Percentiles rank a stretch among this genome's conserved stretches.
Conservation (phyloP, 2,113 vertebrate genomes). For the Synchiropus splendidus region DNA sequence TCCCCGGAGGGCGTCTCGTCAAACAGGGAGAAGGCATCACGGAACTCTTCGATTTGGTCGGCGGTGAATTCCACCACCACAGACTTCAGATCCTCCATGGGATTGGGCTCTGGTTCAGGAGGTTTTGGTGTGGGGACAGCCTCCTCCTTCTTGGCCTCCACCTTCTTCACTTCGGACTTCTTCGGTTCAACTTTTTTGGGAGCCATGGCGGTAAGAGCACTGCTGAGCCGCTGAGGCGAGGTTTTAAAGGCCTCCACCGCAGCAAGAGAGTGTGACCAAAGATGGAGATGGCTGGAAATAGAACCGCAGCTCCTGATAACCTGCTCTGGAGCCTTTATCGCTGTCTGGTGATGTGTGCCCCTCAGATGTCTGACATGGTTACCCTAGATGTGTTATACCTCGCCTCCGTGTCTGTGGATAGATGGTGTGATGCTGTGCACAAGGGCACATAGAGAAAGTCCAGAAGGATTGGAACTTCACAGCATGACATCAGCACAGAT, state of each 20-base stretch:
- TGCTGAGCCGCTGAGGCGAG: fast-evolving
- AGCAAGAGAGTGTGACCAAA: constrained; percentile 19
- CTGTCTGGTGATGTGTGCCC: neutral
- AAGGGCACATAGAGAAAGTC: too few species aligned
- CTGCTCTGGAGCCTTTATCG: neutral
- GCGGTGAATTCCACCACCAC: constrained; percentile 69
- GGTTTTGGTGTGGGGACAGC: constrained; percentile 31
- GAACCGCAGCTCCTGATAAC: constrained; percentile 30
- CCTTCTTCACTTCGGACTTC: constrained; percentile 57
- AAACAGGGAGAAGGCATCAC: constrained; percentile 89
- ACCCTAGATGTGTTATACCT: too few species aligned
- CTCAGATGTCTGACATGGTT: too few species aligned
- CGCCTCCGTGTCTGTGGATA: too few species aligned
- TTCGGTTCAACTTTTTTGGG: constrained; percentile 49
- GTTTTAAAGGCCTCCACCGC: constrained; percentile 10
- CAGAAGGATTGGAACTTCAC: too few species aligned
- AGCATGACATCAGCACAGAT: too few species aligned
- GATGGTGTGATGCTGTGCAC: too few species aligned
- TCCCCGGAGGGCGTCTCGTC: constrained; percentile 78
- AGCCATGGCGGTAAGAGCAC: constrained; percentile 27
- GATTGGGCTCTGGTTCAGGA: constrained; percentile 28
- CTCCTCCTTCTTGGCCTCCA: constrained; percentile 64
- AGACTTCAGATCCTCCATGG: constrained; percentile 53
- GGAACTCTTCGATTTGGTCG: constrained; percentile 87
- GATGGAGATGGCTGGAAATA: constrained; percentile 44